These are phyloP conservation scores for Chirona hameri DNA, from an alignment of 2,888 invertebrate genomes.

Conservation along the genomic window DNA sequence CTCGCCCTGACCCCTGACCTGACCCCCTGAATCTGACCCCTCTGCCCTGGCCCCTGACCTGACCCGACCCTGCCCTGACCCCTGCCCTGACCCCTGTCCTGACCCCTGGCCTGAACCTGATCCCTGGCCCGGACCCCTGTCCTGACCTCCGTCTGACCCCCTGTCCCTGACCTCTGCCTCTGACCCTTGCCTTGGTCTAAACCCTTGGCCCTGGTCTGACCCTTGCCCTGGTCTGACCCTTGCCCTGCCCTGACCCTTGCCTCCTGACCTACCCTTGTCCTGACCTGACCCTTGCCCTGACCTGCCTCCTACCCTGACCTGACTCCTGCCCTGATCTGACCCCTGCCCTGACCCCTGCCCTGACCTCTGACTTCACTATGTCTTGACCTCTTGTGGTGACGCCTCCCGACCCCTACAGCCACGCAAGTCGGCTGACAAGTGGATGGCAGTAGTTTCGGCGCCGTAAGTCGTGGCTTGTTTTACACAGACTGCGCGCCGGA, in stretches of 20 bases:
- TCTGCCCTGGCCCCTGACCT: no score
- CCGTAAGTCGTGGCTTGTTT: slow-evolving; percentile 12
- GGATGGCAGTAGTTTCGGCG: slow-evolving; percentile 14
- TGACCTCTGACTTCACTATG: background rate
- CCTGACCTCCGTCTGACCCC: no score
- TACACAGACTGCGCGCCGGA: background rate
- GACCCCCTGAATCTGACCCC: no score
- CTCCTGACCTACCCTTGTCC: background rate
- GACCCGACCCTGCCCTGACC: background rate
- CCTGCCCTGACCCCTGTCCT: no score
- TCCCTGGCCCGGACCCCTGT: background rate
- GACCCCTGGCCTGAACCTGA: background rate
- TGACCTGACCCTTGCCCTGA: background rate
- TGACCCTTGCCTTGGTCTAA: no score
- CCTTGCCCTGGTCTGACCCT: no score
- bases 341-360: background rate
- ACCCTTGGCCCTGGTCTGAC: background rate
- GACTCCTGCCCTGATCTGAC: background rate
- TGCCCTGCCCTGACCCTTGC: background rate
- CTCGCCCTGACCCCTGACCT: no score
- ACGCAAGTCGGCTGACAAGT: background rate
- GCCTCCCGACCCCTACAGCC: background rate
- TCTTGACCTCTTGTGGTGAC: background rate
- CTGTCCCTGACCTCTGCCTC: background rate
- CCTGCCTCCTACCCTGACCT: background rate